Evolutionary conservation across 2,888 invertebrate species (phyloP).

Genomic region (Drosophila yooni): DNA sequence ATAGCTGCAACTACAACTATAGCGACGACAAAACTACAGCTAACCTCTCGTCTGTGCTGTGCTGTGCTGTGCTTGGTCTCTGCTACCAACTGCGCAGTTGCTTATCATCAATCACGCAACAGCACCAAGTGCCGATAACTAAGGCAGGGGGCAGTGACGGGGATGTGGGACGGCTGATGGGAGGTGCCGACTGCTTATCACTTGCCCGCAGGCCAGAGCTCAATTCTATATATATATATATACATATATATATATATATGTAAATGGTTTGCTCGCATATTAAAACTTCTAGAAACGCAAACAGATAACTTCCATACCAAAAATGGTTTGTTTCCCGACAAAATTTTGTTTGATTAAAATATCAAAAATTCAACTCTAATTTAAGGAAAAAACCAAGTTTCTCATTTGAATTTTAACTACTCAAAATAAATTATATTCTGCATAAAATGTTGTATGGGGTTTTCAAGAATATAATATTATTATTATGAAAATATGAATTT

Average conservation of each 20-base stretch:
- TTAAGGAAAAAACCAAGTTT: neutral
- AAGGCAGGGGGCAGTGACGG: neutral
- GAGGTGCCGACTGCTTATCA: constrained; percentile 27
- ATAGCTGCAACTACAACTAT: constrained; percentile 14
- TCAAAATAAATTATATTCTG: neutral
- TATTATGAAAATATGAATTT: neutral
- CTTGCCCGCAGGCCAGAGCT: constrained; percentile 25
- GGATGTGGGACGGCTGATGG: neutral
- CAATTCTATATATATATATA: constrained; percentile 5
- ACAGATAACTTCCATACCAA: neutral
- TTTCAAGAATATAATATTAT: neutral
- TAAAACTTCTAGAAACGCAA: constrained; percentile 2
- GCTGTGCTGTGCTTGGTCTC: constrained; percentile 7
- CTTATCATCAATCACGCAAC: constrained; percentile 59
- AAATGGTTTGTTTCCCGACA: neutral
- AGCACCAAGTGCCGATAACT: constrained; percentile 32
- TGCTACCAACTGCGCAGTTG: constrained; percentile 58
- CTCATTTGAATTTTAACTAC: neutral
- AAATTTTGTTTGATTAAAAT: neutral
- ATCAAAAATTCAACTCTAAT: neutral
- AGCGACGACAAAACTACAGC: constrained; percentile 1
- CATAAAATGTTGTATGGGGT: neutral
- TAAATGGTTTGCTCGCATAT: neutral
- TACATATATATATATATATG: neutral
- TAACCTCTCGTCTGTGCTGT: neutral